phyloP scores from a whole-genome alignment of 2,797 vertebrate species.

The Pipistrellus pipistrellus region DNA sequence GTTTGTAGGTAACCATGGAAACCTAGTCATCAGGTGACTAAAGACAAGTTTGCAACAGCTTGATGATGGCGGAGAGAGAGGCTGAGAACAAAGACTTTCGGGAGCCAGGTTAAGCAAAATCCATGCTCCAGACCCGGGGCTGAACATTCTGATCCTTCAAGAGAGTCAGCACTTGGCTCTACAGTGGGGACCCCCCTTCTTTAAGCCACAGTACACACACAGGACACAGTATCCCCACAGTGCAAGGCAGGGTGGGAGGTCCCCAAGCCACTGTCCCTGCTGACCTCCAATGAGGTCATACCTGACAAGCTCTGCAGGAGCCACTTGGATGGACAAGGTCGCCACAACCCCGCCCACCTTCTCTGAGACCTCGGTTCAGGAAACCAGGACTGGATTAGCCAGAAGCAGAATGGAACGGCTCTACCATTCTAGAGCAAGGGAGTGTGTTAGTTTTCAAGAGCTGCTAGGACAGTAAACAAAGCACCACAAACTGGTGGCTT shows the following conservation, averaged over 20 bases:
- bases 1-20: slow-evolving; percentile 79
- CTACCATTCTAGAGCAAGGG: not conserved
- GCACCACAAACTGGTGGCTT: not conserved
- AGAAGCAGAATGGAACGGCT: not conserved
- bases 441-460: not conserved
- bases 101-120: slow-evolving; percentile 34
- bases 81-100: slow-evolving; percentile 67
- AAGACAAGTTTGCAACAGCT: slow-evolving; percentile 50
- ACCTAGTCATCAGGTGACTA: slow-evolving; percentile 61
- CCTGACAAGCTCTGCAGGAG: not conserved
- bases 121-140: not conserved
- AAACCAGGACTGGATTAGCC: not conserved
- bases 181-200: not conserved
- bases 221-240: not conserved
- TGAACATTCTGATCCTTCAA: slow-evolving; percentile 18
- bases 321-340: not conserved
- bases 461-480: not conserved
- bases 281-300: not conserved
- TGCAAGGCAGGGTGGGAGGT: not conserved
- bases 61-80: slow-evolving; percentile 41
- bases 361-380: not conserved
- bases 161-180: not conserved
- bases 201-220: too few relatives aligned
- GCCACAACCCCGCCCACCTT: not conserved
- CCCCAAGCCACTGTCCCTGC: not conserved